Base-by-base conservation (phyloP, 2,888 invertebrate genomes). In the Steinernema carpocapsae region DNA sequence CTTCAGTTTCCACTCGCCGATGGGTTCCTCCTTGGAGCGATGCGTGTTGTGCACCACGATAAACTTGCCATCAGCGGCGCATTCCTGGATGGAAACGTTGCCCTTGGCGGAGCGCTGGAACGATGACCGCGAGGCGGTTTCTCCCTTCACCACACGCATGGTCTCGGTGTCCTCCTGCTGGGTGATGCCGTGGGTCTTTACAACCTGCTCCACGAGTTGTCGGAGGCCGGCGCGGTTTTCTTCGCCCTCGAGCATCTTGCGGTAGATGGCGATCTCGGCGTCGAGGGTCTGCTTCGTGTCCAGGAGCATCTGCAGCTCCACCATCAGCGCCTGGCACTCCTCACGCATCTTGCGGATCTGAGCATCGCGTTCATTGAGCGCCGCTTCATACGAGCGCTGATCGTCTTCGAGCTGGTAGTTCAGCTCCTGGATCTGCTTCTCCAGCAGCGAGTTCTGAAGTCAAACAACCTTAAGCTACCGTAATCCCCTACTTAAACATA, bases 231-330 rank as follows among this genome's bases (percentile, higher is more conserved):
- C 84, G 14, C 90, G 88, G 86, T 88, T 89, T 85, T 90, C 90
- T 81, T 90, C 90, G 72, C 89, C 89, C 84, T 90, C 90, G 80
- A 90, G 85, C 85, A 90, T 88, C 82, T 90, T 90, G 76, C 90
- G 87, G 88, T 90, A 90, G 79, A 90, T 90, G 79, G 90, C 89
- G 79, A 90, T 90, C 85, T 90, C 90, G 74, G 90, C 88, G 85
- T 90, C 90, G 32, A 83, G 72, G 14, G 81, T 82, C 56, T 83
- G 88, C 81, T 90, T 90, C 82, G 89, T 89, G 83, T 90, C 90
- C 85, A 89, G 88, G 72, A 90, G 80, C 86, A 87, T 86, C 76
- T 88, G 87, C 52, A 87, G 78, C 77, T 87, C 87, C 72, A 87
- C 85, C 87, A 89, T 89, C 37, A 90, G 86, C 73, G 89, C 88